A percentile compares a stretch with the other conserved stretches of the same genome.
phyloP scores from a whole-genome alignment of 2,797 vertebrate genomes.

The Pteronotus mesoamericanus region DNA sequence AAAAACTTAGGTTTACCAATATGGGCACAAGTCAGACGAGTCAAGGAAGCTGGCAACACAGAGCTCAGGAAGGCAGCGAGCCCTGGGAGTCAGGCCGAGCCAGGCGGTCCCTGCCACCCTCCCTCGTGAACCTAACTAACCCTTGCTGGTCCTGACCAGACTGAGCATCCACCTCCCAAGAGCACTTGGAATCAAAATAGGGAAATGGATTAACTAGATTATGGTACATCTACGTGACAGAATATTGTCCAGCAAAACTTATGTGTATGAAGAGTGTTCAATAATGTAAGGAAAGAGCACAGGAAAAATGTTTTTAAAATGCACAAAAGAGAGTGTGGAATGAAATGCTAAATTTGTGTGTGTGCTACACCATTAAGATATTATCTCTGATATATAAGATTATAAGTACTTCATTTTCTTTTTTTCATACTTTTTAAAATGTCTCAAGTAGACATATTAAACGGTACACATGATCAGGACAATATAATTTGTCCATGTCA shows the following conservation, averaged over 20 bases:
- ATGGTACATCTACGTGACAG: not conserved
- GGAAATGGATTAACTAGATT: not conserved
- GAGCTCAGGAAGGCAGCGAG: not conserved
- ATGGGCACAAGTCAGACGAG: not conserved
- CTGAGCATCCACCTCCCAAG: not conserved
- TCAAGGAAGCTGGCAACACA: not conserved
- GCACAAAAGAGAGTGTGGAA: not conserved
- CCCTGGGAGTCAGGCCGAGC: not conserved
- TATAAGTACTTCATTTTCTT: not conserved
- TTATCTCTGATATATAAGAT: not conserved
- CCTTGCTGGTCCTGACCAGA: not conserved
- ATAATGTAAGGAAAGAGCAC: not conserved
- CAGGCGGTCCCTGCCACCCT: fast-evolving
- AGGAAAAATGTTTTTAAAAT: not conserved
- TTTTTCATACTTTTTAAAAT: not conserved
- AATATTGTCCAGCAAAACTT: not conserved
- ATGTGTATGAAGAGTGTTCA: not conserved
- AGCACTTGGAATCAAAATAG: not conserved
- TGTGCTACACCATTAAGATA: not conserved
- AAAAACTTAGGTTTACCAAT: not conserved
- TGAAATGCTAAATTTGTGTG: not conserved
- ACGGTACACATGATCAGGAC: not conserved
- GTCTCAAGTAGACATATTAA: not conserved
- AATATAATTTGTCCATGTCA: not conserved
- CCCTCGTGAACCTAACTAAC: not conserved